Evolutionary conservation across 2,888 invertebrate species (phyloP).

Genomic region (Cyaniris semiargus): DNA sequence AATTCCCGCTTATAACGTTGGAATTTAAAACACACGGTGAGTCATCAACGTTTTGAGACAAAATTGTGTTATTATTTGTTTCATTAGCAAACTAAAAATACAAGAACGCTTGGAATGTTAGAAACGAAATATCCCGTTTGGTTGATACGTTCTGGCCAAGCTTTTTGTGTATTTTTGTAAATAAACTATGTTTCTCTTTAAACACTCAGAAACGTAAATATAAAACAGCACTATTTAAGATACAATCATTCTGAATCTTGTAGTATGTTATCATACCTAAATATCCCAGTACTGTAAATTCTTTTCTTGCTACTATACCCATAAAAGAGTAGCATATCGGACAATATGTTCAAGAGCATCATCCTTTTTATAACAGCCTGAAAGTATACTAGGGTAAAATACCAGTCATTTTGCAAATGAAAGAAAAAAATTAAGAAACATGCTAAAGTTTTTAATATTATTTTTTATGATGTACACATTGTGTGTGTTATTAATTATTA

Average conservation of each 20-base stretch:
- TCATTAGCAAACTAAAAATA: background rate
- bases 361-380: too few relatives aligned
- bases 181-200: background rate
- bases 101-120: conserved; percentile 4
- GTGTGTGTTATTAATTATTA: too few relatives aligned
- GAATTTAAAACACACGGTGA: conserved; percentile 79
- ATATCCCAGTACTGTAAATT: background rate
- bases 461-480: too few relatives aligned
- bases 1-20: conserved; percentile 73
- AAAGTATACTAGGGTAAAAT: too few relatives aligned
- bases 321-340: background rate
- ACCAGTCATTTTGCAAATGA: too few relatives aligned
- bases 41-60: conserved; percentile 64
- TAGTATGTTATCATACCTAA: background rate
- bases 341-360: background rate
- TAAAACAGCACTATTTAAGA: background rate
- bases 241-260: background rate
- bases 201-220: background rate
- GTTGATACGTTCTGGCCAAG: background rate
- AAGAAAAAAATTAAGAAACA: too few relatives aligned
- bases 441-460: too few relatives aligned
- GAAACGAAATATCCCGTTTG: conserved; percentile 10
- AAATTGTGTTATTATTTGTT: conserved; percentile 36
- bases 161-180: background rate
- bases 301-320: background rate